A percentile compares a stretch with the other conserved stretches of the same genome.
Conservation (phyloP, 2,113 vertebrate species). For the Anoplopoma fimbria region DNA sequence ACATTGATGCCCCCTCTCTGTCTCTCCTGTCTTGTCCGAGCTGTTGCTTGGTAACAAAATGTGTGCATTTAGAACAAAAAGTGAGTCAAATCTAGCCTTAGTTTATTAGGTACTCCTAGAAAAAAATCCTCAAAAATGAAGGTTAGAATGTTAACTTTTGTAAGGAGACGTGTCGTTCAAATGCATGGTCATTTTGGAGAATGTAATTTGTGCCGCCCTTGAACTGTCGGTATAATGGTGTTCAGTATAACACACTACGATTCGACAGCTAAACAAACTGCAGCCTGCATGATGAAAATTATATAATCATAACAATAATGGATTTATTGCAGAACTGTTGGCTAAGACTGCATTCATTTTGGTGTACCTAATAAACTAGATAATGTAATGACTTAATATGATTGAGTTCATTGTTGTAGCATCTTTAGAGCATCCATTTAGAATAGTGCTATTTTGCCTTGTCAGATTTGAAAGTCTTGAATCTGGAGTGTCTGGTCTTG, state of each 20-base stretch:
- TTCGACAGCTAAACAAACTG: not conserved
- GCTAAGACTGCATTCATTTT: not conserved
- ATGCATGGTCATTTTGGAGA: not conserved
- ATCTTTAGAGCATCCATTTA: not conserved
- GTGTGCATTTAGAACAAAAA: not conserved
- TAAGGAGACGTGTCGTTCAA: not conserved
- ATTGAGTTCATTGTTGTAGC: not conserved
- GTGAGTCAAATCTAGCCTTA: not conserved
- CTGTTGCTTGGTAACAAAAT: not conserved
- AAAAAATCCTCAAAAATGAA: not conserved
- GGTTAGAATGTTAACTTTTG: not conserved
- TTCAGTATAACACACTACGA: not conserved
- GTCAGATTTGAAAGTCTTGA: conserved; percentile 22
- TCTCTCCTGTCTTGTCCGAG: not conserved
- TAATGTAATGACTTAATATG: not conserved
- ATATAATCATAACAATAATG: not conserved
- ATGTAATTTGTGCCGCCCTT: not conserved
- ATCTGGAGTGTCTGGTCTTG: conserved; percentile 14
- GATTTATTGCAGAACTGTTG: not conserved
- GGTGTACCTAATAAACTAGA: not conserved
- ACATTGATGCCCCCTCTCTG: not conserved
- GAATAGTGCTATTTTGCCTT: not conserved
- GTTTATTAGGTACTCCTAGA: too few relatives aligned
- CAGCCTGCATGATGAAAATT: not conserved
- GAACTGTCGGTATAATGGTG: not conserved